Conservation (phyloP, 2,113 vertebrate genomes). For the Anolis sagrei region DNA sequence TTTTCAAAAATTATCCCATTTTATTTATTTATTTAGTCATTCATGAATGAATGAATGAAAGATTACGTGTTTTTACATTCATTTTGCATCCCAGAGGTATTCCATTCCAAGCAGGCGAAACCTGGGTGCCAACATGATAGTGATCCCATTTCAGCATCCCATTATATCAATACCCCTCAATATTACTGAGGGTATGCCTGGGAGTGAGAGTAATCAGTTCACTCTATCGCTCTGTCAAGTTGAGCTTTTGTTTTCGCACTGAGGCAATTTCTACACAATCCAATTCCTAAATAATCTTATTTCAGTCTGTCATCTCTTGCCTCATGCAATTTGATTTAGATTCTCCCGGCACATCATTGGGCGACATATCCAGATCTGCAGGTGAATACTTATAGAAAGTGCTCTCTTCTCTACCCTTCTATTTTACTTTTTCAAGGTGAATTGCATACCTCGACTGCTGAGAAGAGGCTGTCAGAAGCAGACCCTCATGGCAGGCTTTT, state of each 20-base stretch:
- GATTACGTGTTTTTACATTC: background rate
- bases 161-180: background rate
- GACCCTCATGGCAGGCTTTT: background rate
- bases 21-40: no score
- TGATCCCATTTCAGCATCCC: background rate
- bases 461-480: background rate
- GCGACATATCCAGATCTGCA: background rate
- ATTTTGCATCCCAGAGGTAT: background rate
- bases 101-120: background rate
- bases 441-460: conserved; percentile 24
- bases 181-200: no score
- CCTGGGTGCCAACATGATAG: background rate
- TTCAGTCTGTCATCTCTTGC: background rate
- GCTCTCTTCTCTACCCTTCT: background rate
- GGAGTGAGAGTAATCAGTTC: no score
- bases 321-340: background rate
- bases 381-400: background rate
- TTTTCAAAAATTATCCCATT: background rate
- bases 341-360: background rate
- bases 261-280: background rate
- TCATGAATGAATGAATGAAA: background rate
- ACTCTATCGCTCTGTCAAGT: background rate
- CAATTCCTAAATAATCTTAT: background rate
- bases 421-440: background rate
- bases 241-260: background rate